Percentiles rank a stretch among this genome's conserved stretches.
phyloP scores from a whole-genome alignment of 2,888 invertebrate species.

The Ormyrus thymus region DNA sequence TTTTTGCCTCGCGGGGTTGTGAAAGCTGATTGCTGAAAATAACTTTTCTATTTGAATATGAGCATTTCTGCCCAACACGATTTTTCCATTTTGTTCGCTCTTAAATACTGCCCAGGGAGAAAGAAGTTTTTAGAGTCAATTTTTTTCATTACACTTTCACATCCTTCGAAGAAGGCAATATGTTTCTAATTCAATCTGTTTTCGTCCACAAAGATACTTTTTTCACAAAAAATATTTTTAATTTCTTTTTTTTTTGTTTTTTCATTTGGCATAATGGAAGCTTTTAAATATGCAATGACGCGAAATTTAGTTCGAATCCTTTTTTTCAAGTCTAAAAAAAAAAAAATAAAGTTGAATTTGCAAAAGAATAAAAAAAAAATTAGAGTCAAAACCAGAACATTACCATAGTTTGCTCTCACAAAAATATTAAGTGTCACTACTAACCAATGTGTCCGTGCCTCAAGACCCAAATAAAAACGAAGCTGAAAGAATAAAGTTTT shows the following conservation, averaged over 20 bases:
- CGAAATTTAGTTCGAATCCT: too few species aligned
- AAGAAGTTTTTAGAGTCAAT: neutral
- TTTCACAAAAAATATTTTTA: neutral
- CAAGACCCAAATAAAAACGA: slow-evolving; percentile 2
- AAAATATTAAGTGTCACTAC: slow-evolving; percentile 15
- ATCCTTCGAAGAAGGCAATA: slow-evolving; percentile 12
- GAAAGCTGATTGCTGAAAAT: slow-evolving; percentile 30
- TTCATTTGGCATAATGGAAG: too few species aligned
- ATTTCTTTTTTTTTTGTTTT: neutral
- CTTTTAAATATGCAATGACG: too few species aligned
- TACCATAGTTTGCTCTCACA: slow-evolving; percentile 25
- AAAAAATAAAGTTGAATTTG: too few species aligned
- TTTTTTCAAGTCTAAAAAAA: too few species aligned
- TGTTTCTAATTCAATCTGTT: neutral
- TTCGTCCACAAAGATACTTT: too few species aligned
- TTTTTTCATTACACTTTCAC: slow-evolving; percentile 22
- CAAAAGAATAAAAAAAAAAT: neutral
- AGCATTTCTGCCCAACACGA: neutral
- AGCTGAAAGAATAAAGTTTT: slow-evolving; percentile 13
- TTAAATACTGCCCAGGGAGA: too few species aligned
- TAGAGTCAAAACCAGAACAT: neutral
- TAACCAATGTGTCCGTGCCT: slow-evolving; percentile 17
- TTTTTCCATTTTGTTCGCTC: too few species aligned
- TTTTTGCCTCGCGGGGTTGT: slow-evolving; percentile 6
- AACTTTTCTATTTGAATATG: slow-evolving; percentile 19